Evolutionary conservation across 2,113 vertebrate species (phyloP).

Genomic region (Gadus chalcogrammus): DNA sequence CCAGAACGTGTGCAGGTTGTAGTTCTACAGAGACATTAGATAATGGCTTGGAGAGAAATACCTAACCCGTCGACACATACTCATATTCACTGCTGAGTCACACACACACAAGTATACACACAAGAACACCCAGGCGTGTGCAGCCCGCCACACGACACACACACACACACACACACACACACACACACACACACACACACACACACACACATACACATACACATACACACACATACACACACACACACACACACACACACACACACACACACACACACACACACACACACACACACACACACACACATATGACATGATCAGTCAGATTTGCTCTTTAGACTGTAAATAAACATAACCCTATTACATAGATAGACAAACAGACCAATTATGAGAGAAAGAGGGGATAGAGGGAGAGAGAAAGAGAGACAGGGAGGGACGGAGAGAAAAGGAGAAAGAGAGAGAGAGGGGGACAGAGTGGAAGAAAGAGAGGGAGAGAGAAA

Average conservation of each 20-base stretch:
- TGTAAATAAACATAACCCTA: not conserved
- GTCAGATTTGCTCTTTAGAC: slow-evolving; percentile 1
- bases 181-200: not conserved
- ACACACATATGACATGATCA: not conserved
- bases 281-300: not conserved
- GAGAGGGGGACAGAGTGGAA: no score
- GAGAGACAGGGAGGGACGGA: slow-evolving; percentile 22
- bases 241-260: not conserved
- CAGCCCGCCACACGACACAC: not conserved
- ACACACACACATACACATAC: not conserved
- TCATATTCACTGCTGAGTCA: not conserved
- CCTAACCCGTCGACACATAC: not conserved
- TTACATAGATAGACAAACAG: not conserved
- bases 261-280: not conserved
- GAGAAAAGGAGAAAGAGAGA: not conserved
- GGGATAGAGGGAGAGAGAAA: not conserved
- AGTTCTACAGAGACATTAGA: no score
- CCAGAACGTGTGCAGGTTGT: no score
- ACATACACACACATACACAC: not conserved
- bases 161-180: not conserved
- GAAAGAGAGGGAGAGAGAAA: slow-evolving; percentile 22
- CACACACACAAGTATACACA: not conserved
- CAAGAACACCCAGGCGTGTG: not conserved
- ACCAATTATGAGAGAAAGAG: no score
- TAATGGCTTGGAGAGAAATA: no score